Evolutionary conservation across 1,140 invertebrate species (phyloP).

Genomic region (Eumeta japonica): DNA sequence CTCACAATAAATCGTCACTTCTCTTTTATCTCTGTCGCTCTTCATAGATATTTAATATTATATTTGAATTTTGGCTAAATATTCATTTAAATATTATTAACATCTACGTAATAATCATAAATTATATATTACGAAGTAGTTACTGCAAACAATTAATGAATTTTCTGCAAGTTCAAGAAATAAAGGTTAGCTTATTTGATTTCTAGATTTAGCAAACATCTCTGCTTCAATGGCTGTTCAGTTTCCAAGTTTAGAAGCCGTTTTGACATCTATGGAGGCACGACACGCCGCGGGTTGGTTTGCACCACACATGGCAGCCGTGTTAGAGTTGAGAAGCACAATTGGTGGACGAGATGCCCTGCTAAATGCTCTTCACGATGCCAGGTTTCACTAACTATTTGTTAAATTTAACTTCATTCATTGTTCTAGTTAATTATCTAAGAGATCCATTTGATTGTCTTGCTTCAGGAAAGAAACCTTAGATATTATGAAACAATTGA

Average conservation of each 20-base stretch:
- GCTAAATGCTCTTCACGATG: conserved; percentile 39
- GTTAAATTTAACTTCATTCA: conserved; percentile 1
- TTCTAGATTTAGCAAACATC: too few species aligned
- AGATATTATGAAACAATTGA: conserved; percentile 36
- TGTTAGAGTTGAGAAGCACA: conserved; percentile 64
- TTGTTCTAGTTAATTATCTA: not conserved
- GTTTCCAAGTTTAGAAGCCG: conserved; percentile 36
- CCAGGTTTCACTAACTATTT: conserved; percentile 27
- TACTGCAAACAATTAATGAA: conserved; percentile 50
- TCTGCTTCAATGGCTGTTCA: conserved; percentile 32
- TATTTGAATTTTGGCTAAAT: too few species aligned
- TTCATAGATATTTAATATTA: too few species aligned
- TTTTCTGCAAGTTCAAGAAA: conserved; percentile 62
- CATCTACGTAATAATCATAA: too few species aligned
- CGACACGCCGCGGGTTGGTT: conserved; percentile 73
- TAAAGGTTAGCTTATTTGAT: conserved; percentile 59
- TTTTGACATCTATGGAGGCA: conserved; percentile 62
- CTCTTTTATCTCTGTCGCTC: too few species aligned
- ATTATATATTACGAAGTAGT: conserved; percentile 43
- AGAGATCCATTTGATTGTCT: too few species aligned
- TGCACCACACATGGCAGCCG: conserved; percentile 71
- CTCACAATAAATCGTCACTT: conserved; percentile 69
- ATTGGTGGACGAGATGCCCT: conserved; percentile 43
- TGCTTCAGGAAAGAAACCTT: conserved; percentile 47
- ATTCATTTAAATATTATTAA: too few species aligned